These are phyloP conservation scores for Temnothorax curvispinosus DNA, from an alignment of 1,140 invertebrate species.

Conservation along the genomic window DNA sequence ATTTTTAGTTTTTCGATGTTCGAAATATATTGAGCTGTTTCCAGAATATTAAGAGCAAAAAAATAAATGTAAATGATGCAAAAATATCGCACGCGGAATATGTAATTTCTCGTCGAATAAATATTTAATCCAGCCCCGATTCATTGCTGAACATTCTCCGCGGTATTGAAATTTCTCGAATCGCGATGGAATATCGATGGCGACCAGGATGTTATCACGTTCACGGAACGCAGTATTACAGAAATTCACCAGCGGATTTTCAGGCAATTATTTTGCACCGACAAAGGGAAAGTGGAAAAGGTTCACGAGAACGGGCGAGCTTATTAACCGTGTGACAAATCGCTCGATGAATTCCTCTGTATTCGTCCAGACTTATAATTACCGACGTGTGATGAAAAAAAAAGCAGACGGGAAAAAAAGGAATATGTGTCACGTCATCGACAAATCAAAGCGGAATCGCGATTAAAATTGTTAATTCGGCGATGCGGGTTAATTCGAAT, in stretches of 20 bases:
- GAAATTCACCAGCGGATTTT: constrained; percentile 35
- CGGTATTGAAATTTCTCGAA: constrained; percentile 27
- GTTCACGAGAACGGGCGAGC: not conserved
- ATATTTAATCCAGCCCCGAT: constrained; percentile 20
- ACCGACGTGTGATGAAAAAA: constrained; percentile 29
- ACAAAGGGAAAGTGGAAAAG: constrained; percentile 32
- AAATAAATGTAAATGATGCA: not conserved
- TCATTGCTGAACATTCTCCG: constrained; percentile 1
- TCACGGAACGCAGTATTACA: constrained; percentile 12
- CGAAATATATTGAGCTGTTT: not conserved
- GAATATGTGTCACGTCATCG: not conserved
- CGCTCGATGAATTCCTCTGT: constrained; percentile 18
- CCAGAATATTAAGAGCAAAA: not conserved
- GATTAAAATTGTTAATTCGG: constrained; percentile 58
- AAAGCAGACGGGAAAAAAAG: not conserved
- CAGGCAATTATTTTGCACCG: constrained; percentile 38
- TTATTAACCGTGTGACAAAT: constrained; percentile 36
- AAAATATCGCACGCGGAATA: not conserved
- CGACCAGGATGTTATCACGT: not conserved
- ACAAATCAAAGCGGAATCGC: constrained; percentile 20
- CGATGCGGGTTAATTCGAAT: not conserved
- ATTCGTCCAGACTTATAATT: constrained; percentile 36
- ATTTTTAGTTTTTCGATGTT: not conserved
- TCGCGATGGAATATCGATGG: constrained; percentile 10
- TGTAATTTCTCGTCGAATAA: constrained; percentile 3